Base-by-base conservation (phyloP, 2,113 vertebrate species). In the Marcusenius ussheri region DNA sequence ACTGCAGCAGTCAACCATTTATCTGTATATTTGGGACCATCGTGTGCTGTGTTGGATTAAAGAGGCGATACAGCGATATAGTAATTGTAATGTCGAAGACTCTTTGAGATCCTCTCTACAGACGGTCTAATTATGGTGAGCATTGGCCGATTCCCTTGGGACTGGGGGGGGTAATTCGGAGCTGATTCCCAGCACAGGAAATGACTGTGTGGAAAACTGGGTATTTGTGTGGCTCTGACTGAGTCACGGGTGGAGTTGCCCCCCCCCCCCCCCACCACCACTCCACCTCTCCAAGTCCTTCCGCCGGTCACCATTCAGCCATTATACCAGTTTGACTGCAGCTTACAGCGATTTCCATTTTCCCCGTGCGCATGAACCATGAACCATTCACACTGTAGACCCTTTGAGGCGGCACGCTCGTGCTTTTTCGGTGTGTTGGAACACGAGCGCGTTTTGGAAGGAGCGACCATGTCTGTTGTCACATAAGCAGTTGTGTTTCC, bases 111-210 rank as follows among this genome's bases (percentile, higher is more conserved):
- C 13, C 84, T 35, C 47, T 47, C 46, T 50, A 17, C 47, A 53
- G 85, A 87, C 4, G 1, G 70, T 39, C 5, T 5, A 39, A 50
- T 35, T 27, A n/a, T 35, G 35, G 62, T 77, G 53, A 49, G 9
- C 62, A 15, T 7, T 17, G 74, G 24, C 24, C 19, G 8, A 24
- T 27, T 56, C 56, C 45, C 19, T 21, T 13, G 0, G 74, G 83
- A 80, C 9, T 21, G 53, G 49, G 31, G 56, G 56, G 56, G 19
- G 58, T 45, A 35, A 35, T 42, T 56, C n/a, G 1, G 15, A 10
- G 56, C 83, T 10, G 21, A 10, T 87, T 90, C 84, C 56, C 45
- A 15, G 35, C 46, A 15, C 89, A 90, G 89, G 84, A 87, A 90
- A 86, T 83, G 42, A 85, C 42, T 58, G 24, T 47, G 62, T 51